These are phyloP conservation scores for Ptychobarbus kaznakovi DNA, from an alignment of 2,797 vertebrate species.

Conservation along the genomic window DNA sequence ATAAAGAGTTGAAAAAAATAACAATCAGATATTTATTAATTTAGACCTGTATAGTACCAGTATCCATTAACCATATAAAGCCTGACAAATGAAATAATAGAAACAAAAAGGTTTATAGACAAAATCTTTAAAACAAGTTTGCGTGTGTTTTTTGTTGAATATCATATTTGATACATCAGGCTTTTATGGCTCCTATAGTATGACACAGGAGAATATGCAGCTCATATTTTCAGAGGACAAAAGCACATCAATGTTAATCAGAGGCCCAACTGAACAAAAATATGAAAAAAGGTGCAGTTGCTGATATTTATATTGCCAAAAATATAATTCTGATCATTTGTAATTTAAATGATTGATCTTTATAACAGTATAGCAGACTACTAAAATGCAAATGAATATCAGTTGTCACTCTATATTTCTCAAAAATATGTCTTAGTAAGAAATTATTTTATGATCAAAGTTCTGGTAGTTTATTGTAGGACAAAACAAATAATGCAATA, in stretches of 20 bases:
- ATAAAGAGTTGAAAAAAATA: neutral
- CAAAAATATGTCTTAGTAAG: neutral
- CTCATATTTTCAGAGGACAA: neutral
- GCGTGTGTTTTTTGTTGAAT: neutral
- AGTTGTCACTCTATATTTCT: neutral
- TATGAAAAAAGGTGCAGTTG: neutral
- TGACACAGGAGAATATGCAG: neutral
- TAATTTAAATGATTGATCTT: neutral
- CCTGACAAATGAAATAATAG: neutral
- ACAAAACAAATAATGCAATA: neutral
- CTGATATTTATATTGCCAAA: neutral
- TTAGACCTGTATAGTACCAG: neutral
- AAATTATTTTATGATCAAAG: neutral
- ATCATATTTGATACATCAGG: neutral
- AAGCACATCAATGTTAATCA: neutral
- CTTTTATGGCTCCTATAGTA: neutral
- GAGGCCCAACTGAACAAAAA: neutral
- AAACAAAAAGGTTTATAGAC: neutral
- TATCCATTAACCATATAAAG: neutral
- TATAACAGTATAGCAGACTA: neutral
- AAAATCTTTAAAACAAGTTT: neutral
- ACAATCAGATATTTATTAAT: constrained; percentile 25
- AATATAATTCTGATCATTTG: neutral
- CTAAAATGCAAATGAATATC: neutral
- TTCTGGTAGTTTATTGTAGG: neutral